A percentile compares a stretch with the other conserved stretches of the same genome.
Conservation (phyloP, 2,797 vertebrate species). For the Pristis pectinata region DNA sequence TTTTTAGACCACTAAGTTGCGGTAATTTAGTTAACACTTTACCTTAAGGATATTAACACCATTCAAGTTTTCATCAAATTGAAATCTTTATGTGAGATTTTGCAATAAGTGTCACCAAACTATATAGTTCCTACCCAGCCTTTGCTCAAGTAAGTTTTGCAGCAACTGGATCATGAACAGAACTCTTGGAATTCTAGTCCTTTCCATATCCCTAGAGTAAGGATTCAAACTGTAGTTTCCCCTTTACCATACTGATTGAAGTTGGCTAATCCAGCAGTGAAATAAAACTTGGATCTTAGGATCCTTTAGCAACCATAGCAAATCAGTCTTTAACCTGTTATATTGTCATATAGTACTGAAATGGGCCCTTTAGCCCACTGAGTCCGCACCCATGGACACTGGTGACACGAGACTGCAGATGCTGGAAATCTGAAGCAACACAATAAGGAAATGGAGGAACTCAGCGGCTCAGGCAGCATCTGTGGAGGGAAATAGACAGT, state of each 20-base stretch:
- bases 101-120: neutral
- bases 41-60: neutral
- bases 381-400: too few species aligned
- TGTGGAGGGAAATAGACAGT: too few species aligned
- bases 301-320: too few species aligned
- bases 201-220: neutral
- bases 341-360: too few species aligned
- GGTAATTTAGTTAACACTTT: neutral
- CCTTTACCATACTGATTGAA: neutral
- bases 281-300: neutral
- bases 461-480: too few species aligned
- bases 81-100: neutral
- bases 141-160: neutral
- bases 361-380: too few species aligned
- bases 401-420: too few species aligned
- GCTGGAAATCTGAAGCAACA: too few species aligned
- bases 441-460: too few species aligned
- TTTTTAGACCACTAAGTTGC: neutral
- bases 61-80: neutral
- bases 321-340: too few species aligned
- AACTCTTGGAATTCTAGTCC: neutral
- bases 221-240: neutral
- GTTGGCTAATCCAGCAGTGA: neutral
- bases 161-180: neutral
- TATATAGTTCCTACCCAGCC: neutral